Percentiles rank a stretch among this genome's conserved stretches.
These are phyloP conservation scores for Rhabdophis nuchalis DNA, from an alignment of 2,797 vertebrate genomes.

Conservation along the genomic window DNA sequence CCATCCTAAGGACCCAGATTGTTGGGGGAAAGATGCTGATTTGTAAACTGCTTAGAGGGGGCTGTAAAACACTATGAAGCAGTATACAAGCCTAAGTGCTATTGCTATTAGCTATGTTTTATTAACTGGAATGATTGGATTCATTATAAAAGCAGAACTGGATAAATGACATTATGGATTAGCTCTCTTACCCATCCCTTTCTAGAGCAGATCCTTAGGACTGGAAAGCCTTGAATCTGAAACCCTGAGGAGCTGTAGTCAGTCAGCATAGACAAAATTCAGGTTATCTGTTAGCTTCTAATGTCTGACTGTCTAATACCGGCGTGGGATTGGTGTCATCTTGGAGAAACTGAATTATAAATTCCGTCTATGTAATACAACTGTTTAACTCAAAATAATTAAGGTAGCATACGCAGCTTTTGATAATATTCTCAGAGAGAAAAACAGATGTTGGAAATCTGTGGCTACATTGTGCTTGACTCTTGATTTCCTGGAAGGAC, in stretches of 20 bases:
- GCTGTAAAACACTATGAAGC: no score
- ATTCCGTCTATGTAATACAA: background rate
- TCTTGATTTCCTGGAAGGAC: slow-evolving; percentile 11
- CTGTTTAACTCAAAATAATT: background rate
- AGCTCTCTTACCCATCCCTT: background rate
- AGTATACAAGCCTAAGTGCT: no score
- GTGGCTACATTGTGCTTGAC: background rate
- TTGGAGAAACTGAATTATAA: slow-evolving; percentile 7
- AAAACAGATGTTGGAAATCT: background rate
- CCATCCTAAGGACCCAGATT: no score
- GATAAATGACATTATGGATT: background rate
- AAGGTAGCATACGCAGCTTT: background rate
- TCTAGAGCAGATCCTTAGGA: background rate
- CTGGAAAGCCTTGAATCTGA: background rate
- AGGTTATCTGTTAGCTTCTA: background rate
- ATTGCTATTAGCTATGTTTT: background rate
- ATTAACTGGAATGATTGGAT: background rate
- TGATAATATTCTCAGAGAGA: background rate
- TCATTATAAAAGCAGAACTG: background rate
- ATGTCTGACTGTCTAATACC: background rate
- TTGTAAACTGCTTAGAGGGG: no score
- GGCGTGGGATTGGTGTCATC: background rate
- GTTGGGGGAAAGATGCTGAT: no score
- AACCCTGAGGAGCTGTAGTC: background rate
- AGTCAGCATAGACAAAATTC: background rate